These are phyloP conservation scores for Brachionichthys hirsutus DNA, from an alignment of 2,113 vertebrate genomes.

Conservation along the genomic window DNA sequence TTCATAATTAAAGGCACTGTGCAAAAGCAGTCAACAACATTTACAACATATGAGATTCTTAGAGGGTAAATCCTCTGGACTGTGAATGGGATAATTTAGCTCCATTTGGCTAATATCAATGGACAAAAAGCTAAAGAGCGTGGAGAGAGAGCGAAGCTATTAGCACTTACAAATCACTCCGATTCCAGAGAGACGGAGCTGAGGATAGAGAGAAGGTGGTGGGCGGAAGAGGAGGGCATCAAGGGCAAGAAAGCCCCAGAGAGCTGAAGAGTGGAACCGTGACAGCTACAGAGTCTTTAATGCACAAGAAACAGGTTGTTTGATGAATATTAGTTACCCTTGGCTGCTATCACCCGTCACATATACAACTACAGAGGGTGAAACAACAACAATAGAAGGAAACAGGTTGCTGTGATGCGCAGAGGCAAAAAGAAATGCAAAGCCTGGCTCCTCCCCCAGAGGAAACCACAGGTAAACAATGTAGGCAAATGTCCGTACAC, in stretches of 20 bases:
- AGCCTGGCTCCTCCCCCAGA: too few relatives aligned
- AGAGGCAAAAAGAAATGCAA: too few relatives aligned
- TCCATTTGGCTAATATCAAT: constrained; percentile 63
- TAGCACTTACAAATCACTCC: constrained; percentile 53
- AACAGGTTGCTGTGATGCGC: too few relatives aligned
- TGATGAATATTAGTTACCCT: too few relatives aligned
- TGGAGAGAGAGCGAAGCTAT: constrained; percentile 48
- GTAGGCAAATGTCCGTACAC: background rate
- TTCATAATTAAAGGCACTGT: too few relatives aligned
- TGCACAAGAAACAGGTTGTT: too few relatives aligned
- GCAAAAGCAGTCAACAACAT: too few relatives aligned
- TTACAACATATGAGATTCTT: background rate
- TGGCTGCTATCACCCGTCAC: too few relatives aligned
- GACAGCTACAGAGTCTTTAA: too few relatives aligned
- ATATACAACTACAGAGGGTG: too few relatives aligned
- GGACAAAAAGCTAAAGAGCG: constrained; percentile 60
- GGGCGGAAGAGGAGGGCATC: constrained; percentile 17
- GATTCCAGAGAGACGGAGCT: constrained; percentile 27
- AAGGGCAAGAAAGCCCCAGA: constrained; percentile 31
- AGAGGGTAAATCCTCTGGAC: constrained; percentile 52
- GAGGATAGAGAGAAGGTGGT: constrained; percentile 20
- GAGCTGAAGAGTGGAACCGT: background rate
- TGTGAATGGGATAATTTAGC: constrained; percentile 66
- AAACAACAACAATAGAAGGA: too few relatives aligned
- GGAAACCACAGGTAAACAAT: too few relatives aligned